phyloP scores from a whole-genome alignment of 2,113 vertebrate species.

The Nansenia antarctica region DNA sequence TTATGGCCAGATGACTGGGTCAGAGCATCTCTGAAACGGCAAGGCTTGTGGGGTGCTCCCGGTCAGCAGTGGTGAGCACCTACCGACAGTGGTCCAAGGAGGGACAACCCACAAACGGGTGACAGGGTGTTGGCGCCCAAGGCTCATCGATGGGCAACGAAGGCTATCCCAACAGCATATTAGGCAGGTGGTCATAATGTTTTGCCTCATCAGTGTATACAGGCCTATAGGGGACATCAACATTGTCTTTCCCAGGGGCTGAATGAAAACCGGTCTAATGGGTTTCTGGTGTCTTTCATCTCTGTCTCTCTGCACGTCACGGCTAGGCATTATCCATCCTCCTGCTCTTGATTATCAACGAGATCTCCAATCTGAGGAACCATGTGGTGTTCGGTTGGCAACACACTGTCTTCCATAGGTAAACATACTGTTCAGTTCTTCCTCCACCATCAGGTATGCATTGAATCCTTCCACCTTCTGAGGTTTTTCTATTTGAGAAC shows the following conservation, averaged over 20 bases:
- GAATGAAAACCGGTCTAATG: constrained; percentile 19
- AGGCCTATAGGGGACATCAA: too few species aligned
- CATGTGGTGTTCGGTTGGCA: constrained; percentile 12
- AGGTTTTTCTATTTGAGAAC: constrained; percentile 63
- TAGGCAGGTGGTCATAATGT: too few species aligned
- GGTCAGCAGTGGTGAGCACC: too few species aligned
- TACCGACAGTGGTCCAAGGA: too few species aligned
- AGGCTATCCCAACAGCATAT: too few species aligned
- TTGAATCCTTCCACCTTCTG: constrained; percentile 40
- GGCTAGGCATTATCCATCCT: constrained; percentile 36
- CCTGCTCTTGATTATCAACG: constrained; percentile 38
- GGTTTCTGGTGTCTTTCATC: constrained; percentile 36
- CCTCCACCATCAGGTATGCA: constrained; percentile 36
- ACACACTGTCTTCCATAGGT: constrained; percentile 17
- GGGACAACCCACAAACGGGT: too few species aligned
- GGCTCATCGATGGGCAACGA: too few species aligned
- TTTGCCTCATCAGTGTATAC: too few species aligned
- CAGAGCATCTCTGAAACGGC: too few species aligned
- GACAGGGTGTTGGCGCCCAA: too few species aligned
- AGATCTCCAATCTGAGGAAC: constrained; percentile 8
- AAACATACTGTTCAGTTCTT: neutral
- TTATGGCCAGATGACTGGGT: too few species aligned
- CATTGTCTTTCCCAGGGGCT: constrained; percentile 5
- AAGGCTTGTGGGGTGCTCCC: too few species aligned
- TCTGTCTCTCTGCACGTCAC: constrained; percentile 38